Percentiles rank a stretch among this genome's conserved stretches.
These are phyloP conservation scores for Menidia beryllina DNA, from an alignment of 2,113 vertebrate species.

Conservation along the genomic window DNA sequence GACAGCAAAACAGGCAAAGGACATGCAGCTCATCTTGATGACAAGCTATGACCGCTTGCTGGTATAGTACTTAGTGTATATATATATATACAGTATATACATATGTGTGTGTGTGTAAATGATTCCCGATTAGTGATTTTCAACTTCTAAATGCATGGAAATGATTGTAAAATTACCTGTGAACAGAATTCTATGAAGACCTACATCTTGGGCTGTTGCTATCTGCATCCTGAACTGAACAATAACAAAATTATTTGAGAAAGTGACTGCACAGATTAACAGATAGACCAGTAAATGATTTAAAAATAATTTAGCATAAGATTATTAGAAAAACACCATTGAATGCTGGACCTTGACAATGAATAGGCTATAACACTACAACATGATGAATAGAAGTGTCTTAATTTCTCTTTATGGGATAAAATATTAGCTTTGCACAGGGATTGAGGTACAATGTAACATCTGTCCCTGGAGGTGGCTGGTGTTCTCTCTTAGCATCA, in stretches of 20 bases:
- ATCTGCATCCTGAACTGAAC: no score
- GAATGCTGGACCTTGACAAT: neutral
- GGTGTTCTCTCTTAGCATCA: constrained; percentile 58
- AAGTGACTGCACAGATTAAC: neutral
- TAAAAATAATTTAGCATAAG: neutral
- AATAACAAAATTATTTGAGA: no score
- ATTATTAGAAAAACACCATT: neutral
- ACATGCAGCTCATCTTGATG: no score
- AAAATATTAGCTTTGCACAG: neutral
- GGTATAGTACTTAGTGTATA: no score
- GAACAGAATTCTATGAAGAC: no score
- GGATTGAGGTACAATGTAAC: constrained; percentile 49
- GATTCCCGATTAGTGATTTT: no score
- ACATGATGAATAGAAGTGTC: neutral
- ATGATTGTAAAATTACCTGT: no score
- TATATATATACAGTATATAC: no score
- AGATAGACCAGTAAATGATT: neutral
- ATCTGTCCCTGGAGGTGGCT: constrained; percentile 63
- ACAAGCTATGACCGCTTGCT: no score
- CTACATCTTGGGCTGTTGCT: no score
- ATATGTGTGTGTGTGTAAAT: no score
- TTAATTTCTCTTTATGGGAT: constrained; percentile 1
- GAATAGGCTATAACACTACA: constrained; percentile 2
- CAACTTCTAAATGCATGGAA: no score
- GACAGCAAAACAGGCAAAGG: neutral